Conservation (phyloP, 2,113 vertebrate genomes). For the Hydrolagus affinis region DNA sequence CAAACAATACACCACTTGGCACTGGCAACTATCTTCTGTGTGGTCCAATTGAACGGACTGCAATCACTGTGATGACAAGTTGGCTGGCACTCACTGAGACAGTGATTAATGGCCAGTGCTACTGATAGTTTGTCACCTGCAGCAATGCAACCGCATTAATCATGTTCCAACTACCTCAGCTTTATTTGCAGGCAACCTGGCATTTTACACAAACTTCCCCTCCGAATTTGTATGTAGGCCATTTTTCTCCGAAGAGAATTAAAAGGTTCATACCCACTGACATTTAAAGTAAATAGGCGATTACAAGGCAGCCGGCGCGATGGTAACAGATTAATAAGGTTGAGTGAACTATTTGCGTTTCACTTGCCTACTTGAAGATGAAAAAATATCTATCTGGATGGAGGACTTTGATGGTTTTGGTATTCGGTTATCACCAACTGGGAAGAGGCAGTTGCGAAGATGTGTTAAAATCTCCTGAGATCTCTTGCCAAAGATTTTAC, state of each 20-base stretch:
- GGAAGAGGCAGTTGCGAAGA: too few relatives aligned
- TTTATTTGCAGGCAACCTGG: neutral
- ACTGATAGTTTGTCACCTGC: constrained; percentile 29
- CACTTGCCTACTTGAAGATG: neutral
- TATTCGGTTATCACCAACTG: too few relatives aligned
- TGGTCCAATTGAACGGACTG: neutral
- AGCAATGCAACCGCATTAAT: constrained; percentile 3
- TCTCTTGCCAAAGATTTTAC: too few relatives aligned
- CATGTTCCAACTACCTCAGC: neutral
- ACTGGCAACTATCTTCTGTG: constrained; percentile 5
- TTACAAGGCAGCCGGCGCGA: too few relatives aligned
- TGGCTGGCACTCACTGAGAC: constrained; percentile 13
- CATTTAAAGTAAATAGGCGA: neutral
- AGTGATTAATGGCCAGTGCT: constrained; percentile 24
- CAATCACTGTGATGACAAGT: neutral
- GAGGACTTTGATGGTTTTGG: too few relatives aligned
- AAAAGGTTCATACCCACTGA: neutral
- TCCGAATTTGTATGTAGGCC: neutral
- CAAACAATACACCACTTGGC: neutral
- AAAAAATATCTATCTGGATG: too few relatives aligned
- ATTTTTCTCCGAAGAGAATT: neutral
- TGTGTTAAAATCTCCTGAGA: too few relatives aligned
- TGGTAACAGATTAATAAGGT: neutral
- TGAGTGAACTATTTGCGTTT: neutral
- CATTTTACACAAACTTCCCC: neutral